Conservation (phyloP, 2,113 vertebrate genomes). For the Odobenus rosmarus region DNA sequence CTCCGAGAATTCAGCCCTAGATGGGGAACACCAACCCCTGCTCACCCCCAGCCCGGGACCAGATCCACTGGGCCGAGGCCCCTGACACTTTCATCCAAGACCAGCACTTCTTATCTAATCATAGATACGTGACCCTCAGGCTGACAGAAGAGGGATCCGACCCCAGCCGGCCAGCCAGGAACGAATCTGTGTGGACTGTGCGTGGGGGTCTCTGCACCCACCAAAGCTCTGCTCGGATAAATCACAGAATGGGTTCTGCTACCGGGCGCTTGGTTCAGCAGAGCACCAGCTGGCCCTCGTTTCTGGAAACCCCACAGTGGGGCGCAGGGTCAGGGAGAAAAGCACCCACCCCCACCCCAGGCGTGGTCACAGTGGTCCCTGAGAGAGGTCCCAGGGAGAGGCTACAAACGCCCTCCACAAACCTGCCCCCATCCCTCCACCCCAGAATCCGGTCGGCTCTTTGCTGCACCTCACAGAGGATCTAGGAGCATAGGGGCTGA, state of each 20-base stretch:
- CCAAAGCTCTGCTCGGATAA: not conserved
- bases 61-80: conserved; percentile 10
- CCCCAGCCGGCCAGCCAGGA: not conserved
- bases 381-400: not conserved
- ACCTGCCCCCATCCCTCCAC: not conserved
- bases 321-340: not conserved
- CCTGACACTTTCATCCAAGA: conserved; percentile 11
- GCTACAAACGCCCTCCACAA: not conserved
- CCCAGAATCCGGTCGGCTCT: not conserved
- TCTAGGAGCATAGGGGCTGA: not conserved
- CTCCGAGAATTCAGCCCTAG: rapidly evolving
- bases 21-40: not conserved
- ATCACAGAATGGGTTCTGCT: not conserved
- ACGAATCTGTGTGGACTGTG: rapidly evolving
- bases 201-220: not conserved
- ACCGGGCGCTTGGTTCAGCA: rapidly evolving
- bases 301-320: not conserved
- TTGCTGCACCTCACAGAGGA: not conserved
- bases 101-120: conserved; percentile 50
- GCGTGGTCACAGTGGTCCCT: too few species aligned
- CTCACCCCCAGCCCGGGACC: not conserved
- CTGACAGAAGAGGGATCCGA: too few species aligned
- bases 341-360: not conserved
- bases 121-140: not conserved
- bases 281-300: not conserved